Base-by-base conservation (phyloP, 2,797 vertebrate genomes). In the Parambassis ranga region DNA sequence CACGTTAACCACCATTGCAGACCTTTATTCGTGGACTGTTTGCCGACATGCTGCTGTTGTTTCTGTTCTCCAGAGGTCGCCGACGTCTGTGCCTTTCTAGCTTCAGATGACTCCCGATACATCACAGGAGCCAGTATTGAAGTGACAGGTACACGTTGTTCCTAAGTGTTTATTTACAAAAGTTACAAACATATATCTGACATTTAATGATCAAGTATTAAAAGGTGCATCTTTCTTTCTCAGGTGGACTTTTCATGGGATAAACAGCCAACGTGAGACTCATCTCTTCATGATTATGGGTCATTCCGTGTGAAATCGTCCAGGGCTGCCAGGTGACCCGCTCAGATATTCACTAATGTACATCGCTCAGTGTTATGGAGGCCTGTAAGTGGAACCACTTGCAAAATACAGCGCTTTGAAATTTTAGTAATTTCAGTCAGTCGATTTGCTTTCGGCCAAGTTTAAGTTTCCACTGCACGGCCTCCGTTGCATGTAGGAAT, bases 51-150 rank as follows among this genome's bases (percentile, higher is more conserved):
- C 19, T 20, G 19, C 19, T 23, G 1, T 44, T 0, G 10, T n/a
- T 14, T 31, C 7, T 36, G 9, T 71, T 20, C 11, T 33, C 27
- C 50, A 96, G 95, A 96, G 74, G 93, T 96, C 4, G 95, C 95
- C 5, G 93, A 94, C 32, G 95, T 92, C 1, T 95, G 94, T 22
- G 91, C 92, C 3, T 96, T 97, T 75, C 84, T 97, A 31, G 95
- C 95, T 2, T 96, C 95, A 0, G 94, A 94, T 9, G 95, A 95
- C 51, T 95, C 94, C 53, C 82, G 85, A 2, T 96, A 97, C 72
- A 87, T 96, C 84, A 97, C 95, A 0, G 95, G 95, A 61, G 77
- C 90, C 58, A 94, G 94, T 24, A 50, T 96, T 14, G 94, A 96
- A 84, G 95, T 97, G 52, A 92, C 95, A 44, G 95, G 95, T 97